Base-by-base conservation (phyloP, 2,888 invertebrate genomes). In the Ecdyonurus torrentis region DNA sequence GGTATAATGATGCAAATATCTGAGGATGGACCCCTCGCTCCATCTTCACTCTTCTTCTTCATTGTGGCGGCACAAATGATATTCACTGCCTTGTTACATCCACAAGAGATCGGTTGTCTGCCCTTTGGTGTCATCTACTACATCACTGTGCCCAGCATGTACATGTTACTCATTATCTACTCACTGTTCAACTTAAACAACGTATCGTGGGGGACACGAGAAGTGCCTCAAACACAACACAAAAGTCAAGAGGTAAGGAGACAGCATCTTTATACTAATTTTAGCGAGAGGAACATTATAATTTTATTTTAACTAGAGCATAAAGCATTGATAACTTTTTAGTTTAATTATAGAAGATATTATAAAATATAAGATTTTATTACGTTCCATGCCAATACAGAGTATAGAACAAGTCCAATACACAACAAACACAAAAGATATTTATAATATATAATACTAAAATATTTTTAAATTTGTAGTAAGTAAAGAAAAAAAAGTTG, bases 181-280 rank as follows among this genome's bases (percentile, higher is more conserved):
- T 91, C 94, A 0, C 79, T 95, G 24, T 92, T 93, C 72, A 96
- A 96, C 73, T 81, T 96, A 77, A 91, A 96, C 73, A 89, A 92
- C 70, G 89, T 96, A 2, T 86, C 89, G 1, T 96, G 96, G 96
- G 96, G 96, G 2, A 96, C 96, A 0, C 78, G 96, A 65, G 96
- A 95, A 73, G 19, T 59, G 52, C 50, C 23, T 18, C 23, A 19
- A 52, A 59, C 24, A n/a, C 50, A 73, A 72, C 62, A 66, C 55
- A 20, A 2, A 1, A 20, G 58, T 20, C 10, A 10, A 10, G 2
- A 37, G 37, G 37, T 37, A n/a, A n/a, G n/a, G n/a, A n/a, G n/a
- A n/a, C n/a, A n/a, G n/a, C n/a, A n/a, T n/a, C n/a, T n/a, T n/a
- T n/a, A n/a, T n/a, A n/a, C n/a, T n/a, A n/a, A n/a, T n/a, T n/a